Evolutionary conservation across 2,888 invertebrate genomes (phyloP).

Genomic region (Brachylomia viminalis): DNA sequence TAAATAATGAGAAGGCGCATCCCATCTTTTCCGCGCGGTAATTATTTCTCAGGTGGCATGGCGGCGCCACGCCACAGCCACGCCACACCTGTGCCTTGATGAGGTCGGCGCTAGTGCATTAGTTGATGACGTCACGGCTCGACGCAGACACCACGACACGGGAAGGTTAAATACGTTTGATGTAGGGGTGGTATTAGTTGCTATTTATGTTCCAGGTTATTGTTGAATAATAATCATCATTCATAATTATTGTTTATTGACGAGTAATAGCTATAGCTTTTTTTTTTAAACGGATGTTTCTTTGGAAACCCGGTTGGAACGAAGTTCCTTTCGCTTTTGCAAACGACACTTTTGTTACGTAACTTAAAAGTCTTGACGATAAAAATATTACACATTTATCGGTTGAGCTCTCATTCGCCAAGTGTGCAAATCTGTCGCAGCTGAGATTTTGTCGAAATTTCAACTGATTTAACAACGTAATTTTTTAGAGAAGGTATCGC

Average conservation of each 20-base stretch:
- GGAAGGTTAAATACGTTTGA: conserved; percentile 31
- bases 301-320: not conserved
- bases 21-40: conserved; percentile 83
- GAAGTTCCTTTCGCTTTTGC: not conserved
- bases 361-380: not conserved
- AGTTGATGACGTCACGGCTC: conserved; percentile 85
- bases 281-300: not conserved
- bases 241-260: not conserved
- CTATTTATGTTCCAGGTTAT: not conserved
- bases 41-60: conserved; percentile 80
- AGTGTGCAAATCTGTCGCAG: not conserved
- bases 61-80: conserved; percentile 53
- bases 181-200: conserved; percentile 7
- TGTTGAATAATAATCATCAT: not conserved
- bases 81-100: conserved; percentile 74
- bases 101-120: conserved; percentile 86
- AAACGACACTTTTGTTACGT: not conserved
- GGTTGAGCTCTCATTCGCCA: not conserved
- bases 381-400: not conserved
- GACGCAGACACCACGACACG: conserved; percentile 57
- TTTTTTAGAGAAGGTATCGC: not conserved
- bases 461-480: not conserved
- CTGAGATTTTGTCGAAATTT: not conserved
- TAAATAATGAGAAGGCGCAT: conserved; percentile 84
- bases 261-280: not conserved